Conservation (phyloP, 1,140 invertebrate species). For the Drosophila sp. region DNA sequence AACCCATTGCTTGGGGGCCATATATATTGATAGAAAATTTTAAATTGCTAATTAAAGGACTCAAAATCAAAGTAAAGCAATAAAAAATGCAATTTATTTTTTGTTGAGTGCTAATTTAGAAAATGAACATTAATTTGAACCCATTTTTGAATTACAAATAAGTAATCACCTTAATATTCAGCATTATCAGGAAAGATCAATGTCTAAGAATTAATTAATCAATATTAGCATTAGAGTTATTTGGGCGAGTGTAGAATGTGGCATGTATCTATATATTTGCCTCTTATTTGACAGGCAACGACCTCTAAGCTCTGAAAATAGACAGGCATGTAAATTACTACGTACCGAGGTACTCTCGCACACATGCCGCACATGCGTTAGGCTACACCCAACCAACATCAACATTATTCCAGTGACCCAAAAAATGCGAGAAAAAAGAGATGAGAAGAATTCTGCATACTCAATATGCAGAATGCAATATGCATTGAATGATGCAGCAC, state of each 20-base stretch:
- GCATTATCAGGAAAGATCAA: too few species aligned
- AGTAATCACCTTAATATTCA: too few species aligned
- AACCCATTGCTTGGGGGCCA: too few species aligned
- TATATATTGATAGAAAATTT: too few species aligned
- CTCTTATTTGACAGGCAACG: slow-evolving; percentile 65
- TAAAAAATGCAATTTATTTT: too few species aligned
- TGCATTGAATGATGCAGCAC: slow-evolving; percentile 18
- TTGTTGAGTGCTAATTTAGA: too few species aligned
- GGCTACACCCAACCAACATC: not conserved
- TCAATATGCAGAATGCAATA: slow-evolving; percentile 17
- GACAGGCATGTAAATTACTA: slow-evolving; percentile 68
- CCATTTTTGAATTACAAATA: too few species aligned
- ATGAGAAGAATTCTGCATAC: not conserved
- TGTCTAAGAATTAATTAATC: too few species aligned
- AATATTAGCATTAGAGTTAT: too few species aligned
- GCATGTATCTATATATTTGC: slow-evolving; percentile 42
- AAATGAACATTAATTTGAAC: too few species aligned
- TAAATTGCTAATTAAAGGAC: too few species aligned
- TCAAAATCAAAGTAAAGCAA: too few species aligned
- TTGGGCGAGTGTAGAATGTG: not conserved
- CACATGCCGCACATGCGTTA: slow-evolving; percentile 36
- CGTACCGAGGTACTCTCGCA: slow-evolving; percentile 3
- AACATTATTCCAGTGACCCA: slow-evolving; percentile 15
- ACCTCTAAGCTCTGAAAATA: slow-evolving; percentile 65
- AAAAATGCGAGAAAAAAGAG: not conserved